These are phyloP conservation scores for Danio aesculapii DNA, from an alignment of 2,797 vertebrate species.

Conservation along the genomic window DNA sequence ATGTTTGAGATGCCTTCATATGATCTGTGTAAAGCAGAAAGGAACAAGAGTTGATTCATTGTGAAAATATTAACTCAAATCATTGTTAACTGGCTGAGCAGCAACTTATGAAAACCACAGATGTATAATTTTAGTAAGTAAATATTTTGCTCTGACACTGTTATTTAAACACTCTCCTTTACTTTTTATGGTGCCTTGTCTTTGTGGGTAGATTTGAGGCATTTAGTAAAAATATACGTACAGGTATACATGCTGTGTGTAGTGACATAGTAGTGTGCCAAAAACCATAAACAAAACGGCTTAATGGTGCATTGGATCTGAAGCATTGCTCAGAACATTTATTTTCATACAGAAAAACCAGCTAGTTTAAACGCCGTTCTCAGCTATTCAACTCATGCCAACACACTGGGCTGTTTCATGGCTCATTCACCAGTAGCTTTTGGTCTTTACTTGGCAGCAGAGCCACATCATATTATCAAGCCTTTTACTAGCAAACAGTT, in stretches of 20 bases:
- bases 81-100: neutral
- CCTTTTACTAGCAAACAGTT: slow-evolving; percentile 11
- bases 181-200: neutral
- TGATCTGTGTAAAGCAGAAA: slow-evolving; percentile 24
- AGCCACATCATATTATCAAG: slow-evolving; percentile 39
- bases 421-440: slow-evolving; percentile 10
- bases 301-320: slow-evolving; percentile 19
- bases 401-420: slow-evolving; percentile 20
- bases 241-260: neutral
- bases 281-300: neutral
- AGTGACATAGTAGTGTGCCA: neutral
- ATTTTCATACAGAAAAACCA: slow-evolving; percentile 14
- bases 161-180: slow-evolving; percentile 9
- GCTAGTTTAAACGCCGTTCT: neutral
- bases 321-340: slow-evolving; percentile 11
- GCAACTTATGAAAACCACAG: neutral
- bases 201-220: neutral
- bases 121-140: neutral
- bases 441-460: slow-evolving; percentile 11
- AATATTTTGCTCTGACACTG: neutral
- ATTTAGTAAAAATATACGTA: neutral
- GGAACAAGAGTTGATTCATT: neutral
- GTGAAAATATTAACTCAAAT: neutral
- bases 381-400: slow-evolving; percentile 2
- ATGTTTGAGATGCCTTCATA: slow-evolving; percentile 8